Evolutionary conservation across 2,113 vertebrate genomes (phyloP).

Genomic region (Holacanthus passer): DNA sequence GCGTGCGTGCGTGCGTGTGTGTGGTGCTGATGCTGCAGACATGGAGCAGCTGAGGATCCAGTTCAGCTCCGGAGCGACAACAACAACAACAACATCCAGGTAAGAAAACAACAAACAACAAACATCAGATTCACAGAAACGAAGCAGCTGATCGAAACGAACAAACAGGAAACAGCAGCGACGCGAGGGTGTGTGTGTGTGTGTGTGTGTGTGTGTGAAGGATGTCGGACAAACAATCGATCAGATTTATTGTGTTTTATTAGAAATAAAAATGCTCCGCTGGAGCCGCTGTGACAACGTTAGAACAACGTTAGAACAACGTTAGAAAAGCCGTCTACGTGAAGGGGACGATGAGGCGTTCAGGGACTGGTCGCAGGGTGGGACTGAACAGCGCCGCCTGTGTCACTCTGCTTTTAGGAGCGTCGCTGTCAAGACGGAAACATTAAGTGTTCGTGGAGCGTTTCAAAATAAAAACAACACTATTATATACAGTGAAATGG

Average conservation of each 20-base stretch:
- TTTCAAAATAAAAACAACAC: conserved; percentile 17
- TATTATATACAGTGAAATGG: no score
- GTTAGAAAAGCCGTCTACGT: no score
- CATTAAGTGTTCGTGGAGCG: no score
- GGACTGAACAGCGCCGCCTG: conserved; percentile 17
- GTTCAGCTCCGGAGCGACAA: conserved; percentile 51
- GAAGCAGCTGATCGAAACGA: neutral
- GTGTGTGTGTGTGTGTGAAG: conserved; percentile 2
- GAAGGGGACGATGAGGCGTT: conserved; percentile 35
- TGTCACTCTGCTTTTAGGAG: neutral
- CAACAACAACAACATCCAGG: conserved; percentile 53
- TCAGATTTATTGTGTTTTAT: neutral
- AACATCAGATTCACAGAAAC: neutral
- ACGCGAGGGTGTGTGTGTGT: conserved; percentile 3
- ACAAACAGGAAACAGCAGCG: neutral
- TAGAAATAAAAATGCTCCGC: no score
- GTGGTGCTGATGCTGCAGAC: conserved; percentile 59
- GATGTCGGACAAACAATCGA: neutral
- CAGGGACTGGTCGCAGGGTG: conserved; percentile 43
- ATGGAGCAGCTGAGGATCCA: conserved; percentile 60
- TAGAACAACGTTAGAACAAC: neutral
- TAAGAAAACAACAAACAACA: conserved; percentile 36
- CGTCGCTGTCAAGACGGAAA: no score
- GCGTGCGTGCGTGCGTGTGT: conserved; percentile 9
- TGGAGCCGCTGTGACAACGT: neutral